phyloP scores from a whole-genome alignment of 2,888 invertebrate genomes.

The Hyles lineata region DNA sequence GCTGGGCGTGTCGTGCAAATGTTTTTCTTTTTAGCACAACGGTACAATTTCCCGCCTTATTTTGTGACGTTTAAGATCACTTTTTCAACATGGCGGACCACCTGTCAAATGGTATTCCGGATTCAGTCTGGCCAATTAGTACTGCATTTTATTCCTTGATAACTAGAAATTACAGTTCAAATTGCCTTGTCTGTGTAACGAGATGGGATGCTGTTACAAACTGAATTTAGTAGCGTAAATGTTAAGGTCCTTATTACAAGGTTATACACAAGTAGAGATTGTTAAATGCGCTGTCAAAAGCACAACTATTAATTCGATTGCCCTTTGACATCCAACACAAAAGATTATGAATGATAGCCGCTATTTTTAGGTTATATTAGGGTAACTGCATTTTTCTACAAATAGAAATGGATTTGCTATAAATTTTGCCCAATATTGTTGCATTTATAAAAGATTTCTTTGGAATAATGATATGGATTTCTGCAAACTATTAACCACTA shows the following conservation, averaged over 20 bases:
- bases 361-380: conserved; percentile 28
- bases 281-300: conserved; percentile 39
- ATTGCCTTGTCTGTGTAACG: not conserved
- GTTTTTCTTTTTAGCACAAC: conserved; percentile 26
- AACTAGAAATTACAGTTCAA: not conserved
- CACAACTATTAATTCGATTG: conserved; percentile 42
- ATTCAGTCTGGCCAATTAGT: not conserved
- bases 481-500: not conserved
- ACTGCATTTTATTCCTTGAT: not conserved
- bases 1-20: conserved; percentile 47
- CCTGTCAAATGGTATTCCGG: not conserved
- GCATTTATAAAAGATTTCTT: conserved; percentile 4
- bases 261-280: conserved; percentile 15
- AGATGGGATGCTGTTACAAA: not conserved
- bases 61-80: conserved; percentile 15
- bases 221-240: not conserved
- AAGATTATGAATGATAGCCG: conserved; percentile 45
- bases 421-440: not conserved
- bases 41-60: conserved; percentile 23
- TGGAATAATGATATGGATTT: not conserved
- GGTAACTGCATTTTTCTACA: conserved; percentile 28
- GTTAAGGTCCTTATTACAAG: conserved; percentile 30
- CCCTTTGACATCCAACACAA: conserved; percentile 47
- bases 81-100: not conserved
- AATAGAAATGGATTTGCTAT: conserved; percentile 11